phyloP scores from a whole-genome alignment of 1,140 invertebrate species.

The Bombus confusus region DNA sequence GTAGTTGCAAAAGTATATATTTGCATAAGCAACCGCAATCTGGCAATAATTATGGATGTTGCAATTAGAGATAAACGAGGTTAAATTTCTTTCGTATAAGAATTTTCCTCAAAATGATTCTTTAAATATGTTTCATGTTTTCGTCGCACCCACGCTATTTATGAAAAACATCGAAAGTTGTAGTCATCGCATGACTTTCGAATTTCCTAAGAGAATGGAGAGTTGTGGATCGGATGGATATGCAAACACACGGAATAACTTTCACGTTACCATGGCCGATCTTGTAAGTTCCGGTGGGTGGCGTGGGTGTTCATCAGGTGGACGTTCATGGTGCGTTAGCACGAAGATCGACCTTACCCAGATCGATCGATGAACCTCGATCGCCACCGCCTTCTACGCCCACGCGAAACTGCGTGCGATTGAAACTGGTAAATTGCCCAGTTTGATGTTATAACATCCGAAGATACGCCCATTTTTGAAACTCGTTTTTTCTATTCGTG shows the following conservation, averaged over 20 bases:
- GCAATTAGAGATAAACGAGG: background rate
- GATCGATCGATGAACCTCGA: slow-evolving; percentile 65
- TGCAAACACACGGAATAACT: slow-evolving; percentile 21
- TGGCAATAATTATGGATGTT: background rate
- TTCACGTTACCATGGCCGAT: slow-evolving; percentile 17
- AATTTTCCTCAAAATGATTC: background rate
- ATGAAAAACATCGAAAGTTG: background rate
- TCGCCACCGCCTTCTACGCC: slow-evolving; percentile 40
- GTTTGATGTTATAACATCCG: background rate
- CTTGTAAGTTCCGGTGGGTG: slow-evolving; percentile 39
- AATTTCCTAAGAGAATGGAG: background rate
- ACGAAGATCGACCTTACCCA: slow-evolving; percentile 54
- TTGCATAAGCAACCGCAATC: background rate
- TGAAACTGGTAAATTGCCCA: background rate
- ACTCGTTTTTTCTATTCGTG: background rate
- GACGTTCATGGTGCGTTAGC: slow-evolving; percentile 54
- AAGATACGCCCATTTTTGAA: background rate
- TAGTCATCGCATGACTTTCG: background rate
- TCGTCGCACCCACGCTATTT: background rate
- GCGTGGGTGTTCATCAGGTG: slow-evolving; percentile 65
- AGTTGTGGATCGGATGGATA: background rate
- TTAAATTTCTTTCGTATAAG: background rate
- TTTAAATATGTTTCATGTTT: background rate
- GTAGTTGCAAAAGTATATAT: background rate
- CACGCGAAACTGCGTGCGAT: slow-evolving; percentile 16